These are phyloP conservation scores for Tipula unca DNA, from an alignment of 2,888 invertebrate genomes.

Conservation along the genomic window DNA sequence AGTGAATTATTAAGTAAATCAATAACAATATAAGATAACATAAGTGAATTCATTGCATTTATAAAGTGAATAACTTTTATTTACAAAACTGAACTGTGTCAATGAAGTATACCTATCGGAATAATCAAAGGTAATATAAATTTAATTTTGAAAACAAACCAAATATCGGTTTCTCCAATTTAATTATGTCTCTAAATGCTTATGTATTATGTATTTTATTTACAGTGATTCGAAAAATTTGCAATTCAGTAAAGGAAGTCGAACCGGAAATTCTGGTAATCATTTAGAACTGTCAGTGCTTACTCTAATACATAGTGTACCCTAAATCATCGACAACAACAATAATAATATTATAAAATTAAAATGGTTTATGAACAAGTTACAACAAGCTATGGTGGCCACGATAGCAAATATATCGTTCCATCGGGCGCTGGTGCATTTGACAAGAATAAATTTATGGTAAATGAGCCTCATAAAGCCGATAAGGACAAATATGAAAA, in stretches of 20 bases:
- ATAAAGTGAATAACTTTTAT: neutral
- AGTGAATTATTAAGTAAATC: neutral
- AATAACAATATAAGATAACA: neutral
- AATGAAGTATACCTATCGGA: neutral
- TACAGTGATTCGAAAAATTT: slow-evolving; percentile 74
- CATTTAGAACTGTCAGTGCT: slow-evolving; percentile 75
- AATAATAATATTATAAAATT: neutral
- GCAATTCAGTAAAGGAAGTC: slow-evolving; percentile 71
- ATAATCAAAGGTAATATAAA: neutral
- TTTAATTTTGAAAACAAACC: neutral
- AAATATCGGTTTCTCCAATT: neutral
- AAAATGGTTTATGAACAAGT: neutral
- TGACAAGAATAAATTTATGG: neutral
- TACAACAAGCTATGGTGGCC: neutral
- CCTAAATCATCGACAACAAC: slow-evolving; percentile 47
- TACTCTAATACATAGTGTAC: slow-evolving; percentile 77
- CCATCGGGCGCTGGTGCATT: neutral
- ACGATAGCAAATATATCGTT: neutral
- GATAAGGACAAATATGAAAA: neutral
- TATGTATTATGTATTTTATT: neutral
- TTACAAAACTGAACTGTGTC: neutral
- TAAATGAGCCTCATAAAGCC: neutral
- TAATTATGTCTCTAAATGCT: neutral
- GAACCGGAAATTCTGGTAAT: slow-evolving; percentile 78
- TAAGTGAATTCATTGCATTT: neutral